These are phyloP conservation scores for Caenorhabditis brenneri DNA, from an alignment of 1,140 invertebrate genomes.

Conservation along the genomic window DNA sequence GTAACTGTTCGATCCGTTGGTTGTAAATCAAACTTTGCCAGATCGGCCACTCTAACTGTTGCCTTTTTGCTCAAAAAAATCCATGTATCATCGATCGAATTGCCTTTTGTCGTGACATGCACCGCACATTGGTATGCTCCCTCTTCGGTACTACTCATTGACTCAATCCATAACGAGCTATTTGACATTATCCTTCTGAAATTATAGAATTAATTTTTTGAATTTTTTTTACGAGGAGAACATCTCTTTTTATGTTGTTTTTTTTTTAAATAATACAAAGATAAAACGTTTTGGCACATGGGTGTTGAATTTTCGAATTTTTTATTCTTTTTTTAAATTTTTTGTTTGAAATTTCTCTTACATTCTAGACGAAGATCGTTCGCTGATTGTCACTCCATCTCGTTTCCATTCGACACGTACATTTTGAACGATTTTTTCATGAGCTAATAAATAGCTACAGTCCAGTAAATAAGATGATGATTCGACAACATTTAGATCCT, in stretches of 20 bases:
- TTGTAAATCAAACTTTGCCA: constrained; percentile 49
- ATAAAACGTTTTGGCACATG: no score
- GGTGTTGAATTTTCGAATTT: no score
- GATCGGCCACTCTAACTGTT: constrained; percentile 33
- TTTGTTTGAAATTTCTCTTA: not conserved
- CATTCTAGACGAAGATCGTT: constrained; percentile 6
- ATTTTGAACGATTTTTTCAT: not conserved
- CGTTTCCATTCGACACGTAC: constrained; percentile 19
- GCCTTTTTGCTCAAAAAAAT: constrained; percentile 58
- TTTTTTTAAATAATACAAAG: no score
- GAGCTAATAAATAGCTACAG: constrained; percentile 6
- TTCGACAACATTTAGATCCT: not conserved
- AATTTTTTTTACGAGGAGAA: not conserved
- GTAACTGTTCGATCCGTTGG: constrained; percentile 34
- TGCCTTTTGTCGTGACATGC: constrained; percentile 50
- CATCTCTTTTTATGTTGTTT: not conserved
- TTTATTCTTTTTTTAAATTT: not conserved
- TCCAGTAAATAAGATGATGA: constrained; percentile 3
- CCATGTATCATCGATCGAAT: constrained; percentile 43
- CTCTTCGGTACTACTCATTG: constrained; percentile 39
- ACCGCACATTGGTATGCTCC: constrained; percentile 60
- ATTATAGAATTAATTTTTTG: no score
- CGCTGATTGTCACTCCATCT: not conserved
- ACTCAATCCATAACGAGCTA: constrained; percentile 51
- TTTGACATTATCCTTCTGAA: constrained; percentile 54